Percentiles rank a stretch among this genome's conserved stretches.
phyloP scores from a whole-genome alignment of 2,797 vertebrate genomes.

The Somateria mollissima region DNA sequence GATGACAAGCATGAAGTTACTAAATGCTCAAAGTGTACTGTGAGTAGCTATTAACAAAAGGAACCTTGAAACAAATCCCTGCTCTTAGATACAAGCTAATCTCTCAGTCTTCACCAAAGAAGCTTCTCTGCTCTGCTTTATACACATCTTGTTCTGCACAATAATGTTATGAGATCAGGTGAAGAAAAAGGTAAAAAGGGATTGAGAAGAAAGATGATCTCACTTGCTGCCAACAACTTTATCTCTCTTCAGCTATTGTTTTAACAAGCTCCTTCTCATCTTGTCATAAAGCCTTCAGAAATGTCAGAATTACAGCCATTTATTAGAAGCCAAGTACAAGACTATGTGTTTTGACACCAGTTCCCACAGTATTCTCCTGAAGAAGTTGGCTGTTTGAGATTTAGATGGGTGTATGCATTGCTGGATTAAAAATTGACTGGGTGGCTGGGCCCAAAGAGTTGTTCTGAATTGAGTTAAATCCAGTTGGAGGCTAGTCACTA shows the following conservation, averaged over 20 bases:
- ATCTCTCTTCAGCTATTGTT: slow-evolving; percentile 38
- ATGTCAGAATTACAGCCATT: slow-evolving; percentile 39
- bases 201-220: not conserved
- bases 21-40: slow-evolving; percentile 26
- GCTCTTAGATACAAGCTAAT: slow-evolving; percentile 30
- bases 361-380: no score
- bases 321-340: slow-evolving; percentile 40
- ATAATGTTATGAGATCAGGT: not conserved
- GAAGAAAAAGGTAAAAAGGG: not conserved
- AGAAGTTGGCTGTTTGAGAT: no score
- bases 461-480: no score
- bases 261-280: slow-evolving; percentile 52
- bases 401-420: no score
- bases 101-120: not conserved
- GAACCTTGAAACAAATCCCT: slow-evolving; percentile 53
- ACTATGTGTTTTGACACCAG: no score
- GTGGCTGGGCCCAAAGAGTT: no score
- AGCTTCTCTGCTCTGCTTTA: slow-evolving; percentile 16
- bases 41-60: slow-evolving; percentile 32
- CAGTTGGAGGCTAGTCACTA: no score
- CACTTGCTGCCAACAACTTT: slow-evolving; percentile 24
- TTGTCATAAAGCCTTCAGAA: slow-evolving; percentile 21
- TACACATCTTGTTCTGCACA: not conserved
- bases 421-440: no score
- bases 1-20: slow-evolving; percentile 64